Evolutionary conservation across 2,797 vertebrate genomes (phyloP).

Genomic region (Dromococcyx pavoninus): DNA sequence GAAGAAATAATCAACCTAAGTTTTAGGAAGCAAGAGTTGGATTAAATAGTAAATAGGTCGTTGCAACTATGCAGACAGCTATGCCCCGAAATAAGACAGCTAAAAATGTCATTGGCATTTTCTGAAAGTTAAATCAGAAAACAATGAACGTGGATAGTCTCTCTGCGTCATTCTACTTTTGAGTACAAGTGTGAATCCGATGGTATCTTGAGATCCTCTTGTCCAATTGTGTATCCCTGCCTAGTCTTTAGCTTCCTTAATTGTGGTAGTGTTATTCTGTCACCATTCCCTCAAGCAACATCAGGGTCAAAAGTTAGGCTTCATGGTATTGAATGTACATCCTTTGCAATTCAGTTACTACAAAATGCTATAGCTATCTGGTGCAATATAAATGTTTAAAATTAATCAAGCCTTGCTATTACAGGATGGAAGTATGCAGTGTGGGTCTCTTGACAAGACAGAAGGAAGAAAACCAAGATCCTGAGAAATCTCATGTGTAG

Average conservation of each 20-base stretch:
- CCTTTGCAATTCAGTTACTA: neutral
- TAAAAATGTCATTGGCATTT: neutral
- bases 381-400: neutral
- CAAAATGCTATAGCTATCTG: neutral
- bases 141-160: rapidly evolving
- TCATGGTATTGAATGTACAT: neutral
- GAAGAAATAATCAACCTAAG: neutral
- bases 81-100: neutral
- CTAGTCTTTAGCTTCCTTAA: neutral
- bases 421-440: neutral
- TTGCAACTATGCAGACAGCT: neutral
- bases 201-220: neutral
- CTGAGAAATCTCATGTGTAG: neutral
- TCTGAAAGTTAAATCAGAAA: neutral
- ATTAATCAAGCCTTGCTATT: neutral
- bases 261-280: neutral
- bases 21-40: neutral
- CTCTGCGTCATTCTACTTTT: neutral
- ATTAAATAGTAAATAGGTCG: neutral
- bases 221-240: neutral
- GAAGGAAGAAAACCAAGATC: neutral
- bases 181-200: neutral
- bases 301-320: neutral
- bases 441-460: neutral
- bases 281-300: neutral